phyloP scores from a whole-genome alignment of 2,888 invertebrate genomes.

The Agriopis aurantiaria region DNA sequence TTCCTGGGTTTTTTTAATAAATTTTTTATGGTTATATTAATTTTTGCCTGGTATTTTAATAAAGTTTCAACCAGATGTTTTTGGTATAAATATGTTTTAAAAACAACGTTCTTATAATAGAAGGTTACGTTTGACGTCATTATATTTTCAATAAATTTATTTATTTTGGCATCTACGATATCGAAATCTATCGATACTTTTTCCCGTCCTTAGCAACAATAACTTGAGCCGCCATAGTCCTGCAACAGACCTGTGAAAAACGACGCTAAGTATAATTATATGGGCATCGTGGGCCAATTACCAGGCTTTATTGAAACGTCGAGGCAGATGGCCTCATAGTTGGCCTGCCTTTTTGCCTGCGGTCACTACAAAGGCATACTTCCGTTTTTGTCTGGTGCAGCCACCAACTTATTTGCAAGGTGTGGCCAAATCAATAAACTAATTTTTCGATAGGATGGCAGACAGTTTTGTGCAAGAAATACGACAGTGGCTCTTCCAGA shows the following conservation, averaged over 20 bases:
- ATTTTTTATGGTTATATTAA: no score
- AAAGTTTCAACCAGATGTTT: no score
- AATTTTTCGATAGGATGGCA: no score
- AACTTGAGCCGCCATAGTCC: slow-evolving; percentile 1
- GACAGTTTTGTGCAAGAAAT: not conserved
- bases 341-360: slow-evolving; percentile 59
- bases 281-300: slow-evolving; percentile 73
- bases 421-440: not conserved
- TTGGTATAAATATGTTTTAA: no score
- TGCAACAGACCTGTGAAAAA: slow-evolving; percentile 53
- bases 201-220: slow-evolving; percentile 21
- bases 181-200: slow-evolving; percentile 2
- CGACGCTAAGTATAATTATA: slow-evolving; percentile 68
- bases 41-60: no score
- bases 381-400: not conserved
- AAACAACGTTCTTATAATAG: no score
- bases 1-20: no score
- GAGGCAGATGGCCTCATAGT: slow-evolving; percentile 50
- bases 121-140: no score
- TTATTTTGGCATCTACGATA: not conserved
- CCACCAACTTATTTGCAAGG: not conserved
- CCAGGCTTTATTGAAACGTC: slow-evolving; percentile 77
- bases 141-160: no score
- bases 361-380: slow-evolving; percentile 32
- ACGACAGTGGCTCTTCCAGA: not conserved